Evolutionary conservation across 2,888 invertebrate genomes (phyloP).

Genomic region (Corbicula japonica): DNA sequence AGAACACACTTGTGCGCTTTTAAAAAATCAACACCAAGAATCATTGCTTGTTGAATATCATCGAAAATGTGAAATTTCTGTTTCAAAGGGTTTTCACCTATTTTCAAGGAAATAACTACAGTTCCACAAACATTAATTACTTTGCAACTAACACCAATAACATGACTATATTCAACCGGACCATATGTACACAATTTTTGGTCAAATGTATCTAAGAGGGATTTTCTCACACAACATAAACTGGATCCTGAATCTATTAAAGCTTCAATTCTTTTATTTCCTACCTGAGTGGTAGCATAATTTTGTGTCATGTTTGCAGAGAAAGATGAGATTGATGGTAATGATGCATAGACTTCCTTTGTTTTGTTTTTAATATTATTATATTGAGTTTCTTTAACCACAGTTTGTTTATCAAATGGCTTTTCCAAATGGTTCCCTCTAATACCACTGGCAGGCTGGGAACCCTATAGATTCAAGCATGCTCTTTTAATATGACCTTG

Average conservation of each 20-base stretch:
- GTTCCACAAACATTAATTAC: no score
- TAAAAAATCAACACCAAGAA: no score
- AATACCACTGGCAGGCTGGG: slow-evolving; percentile 36
- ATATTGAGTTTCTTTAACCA: neutral
- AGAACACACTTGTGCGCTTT: no score
- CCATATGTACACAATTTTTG: no score
- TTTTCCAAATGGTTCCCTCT: slow-evolving; percentile 50
- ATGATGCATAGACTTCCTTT: neutral
- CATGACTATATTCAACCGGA: neutral
- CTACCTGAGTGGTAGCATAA: neutral
- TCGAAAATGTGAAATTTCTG: no score
- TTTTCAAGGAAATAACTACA: no score
- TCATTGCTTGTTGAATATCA: no score
- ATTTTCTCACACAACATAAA: slow-evolving; percentile 21
- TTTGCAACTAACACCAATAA: no score
- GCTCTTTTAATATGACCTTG: slow-evolving; percentile 26
- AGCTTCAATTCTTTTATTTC: neutral
- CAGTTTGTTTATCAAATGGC: slow-evolving; percentile 3
- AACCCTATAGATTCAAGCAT: slow-evolving; percentile 22
- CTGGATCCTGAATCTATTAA: slow-evolving; percentile 6
- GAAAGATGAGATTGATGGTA: slow-evolving; percentile 2
- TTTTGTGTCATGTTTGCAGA: neutral
- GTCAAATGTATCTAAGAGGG: slow-evolving; percentile 11
- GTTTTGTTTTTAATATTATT: neutral
- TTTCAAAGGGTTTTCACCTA: no score